Conservation (phyloP, 2,113 vertebrate species). For the Anguilla japonica region DNA sequence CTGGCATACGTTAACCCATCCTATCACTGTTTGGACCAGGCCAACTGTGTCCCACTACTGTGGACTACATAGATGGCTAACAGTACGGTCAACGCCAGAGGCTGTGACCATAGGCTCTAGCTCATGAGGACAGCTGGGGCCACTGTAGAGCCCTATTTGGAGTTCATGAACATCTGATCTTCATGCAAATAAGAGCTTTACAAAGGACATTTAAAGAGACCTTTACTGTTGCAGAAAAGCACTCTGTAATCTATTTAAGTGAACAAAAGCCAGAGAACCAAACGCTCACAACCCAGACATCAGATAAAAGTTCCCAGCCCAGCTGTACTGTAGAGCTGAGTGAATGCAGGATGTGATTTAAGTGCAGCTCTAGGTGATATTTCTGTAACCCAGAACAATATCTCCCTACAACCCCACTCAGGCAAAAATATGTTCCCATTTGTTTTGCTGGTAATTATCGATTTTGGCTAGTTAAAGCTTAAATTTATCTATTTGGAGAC, state of each 20-base stretch:
- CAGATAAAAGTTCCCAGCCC: not conserved
- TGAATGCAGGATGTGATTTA: constrained; percentile 8
- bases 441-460: not conserved
- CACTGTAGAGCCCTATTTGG: not conserved
- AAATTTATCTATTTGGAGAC: constrained; percentile 17
- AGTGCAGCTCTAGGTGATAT: constrained; percentile 14
- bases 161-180: not conserved
- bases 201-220: no score
- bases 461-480: not conserved
- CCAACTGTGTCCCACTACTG: no score
- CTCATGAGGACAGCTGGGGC: not conserved
- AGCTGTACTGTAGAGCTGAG: not conserved
- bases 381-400: constrained; percentile 16
- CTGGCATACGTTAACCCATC: no score
- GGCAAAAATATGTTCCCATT: not conserved
- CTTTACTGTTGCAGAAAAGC: not conserved
- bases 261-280: not conserved
- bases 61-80: no score
- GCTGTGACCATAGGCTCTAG: no score
- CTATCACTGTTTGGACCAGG: no score
- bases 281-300: not conserved
- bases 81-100: no score
- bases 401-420: not conserved
- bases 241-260: not conserved
- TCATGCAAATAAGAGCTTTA: not conserved